Percentiles rank a stretch among this genome's conserved stretches.
These are phyloP conservation scores for Hypercompe scribonia DNA, from an alignment of 2,888 invertebrate genomes.

Conservation along the genomic window DNA sequence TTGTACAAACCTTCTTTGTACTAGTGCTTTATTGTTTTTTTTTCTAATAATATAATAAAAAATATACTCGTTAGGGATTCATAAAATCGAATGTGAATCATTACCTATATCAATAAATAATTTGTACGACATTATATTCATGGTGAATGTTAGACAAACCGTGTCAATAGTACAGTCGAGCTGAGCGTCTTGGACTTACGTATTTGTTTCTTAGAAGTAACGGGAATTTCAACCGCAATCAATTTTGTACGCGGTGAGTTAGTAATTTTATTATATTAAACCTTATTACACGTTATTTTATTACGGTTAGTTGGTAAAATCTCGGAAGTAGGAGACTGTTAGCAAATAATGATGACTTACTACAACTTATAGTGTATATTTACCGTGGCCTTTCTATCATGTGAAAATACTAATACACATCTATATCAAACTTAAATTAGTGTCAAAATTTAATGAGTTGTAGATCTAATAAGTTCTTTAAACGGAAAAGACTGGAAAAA, in stretches of 20 bases:
- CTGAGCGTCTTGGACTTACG: constrained; percentile 2
- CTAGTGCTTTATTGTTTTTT: no score
- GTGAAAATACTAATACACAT: background rate
- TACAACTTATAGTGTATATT: background rate
- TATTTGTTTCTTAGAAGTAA: constrained; percentile 33
- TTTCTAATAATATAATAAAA: no score
- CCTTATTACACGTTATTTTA: constrained; percentile 1
- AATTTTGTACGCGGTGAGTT: constrained; percentile 27
- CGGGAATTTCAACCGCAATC: constrained; percentile 46
- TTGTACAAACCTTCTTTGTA: no score
- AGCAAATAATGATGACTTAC: background rate
- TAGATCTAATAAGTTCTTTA: no score
- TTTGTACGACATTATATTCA: background rate
- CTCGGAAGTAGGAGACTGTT: background rate
- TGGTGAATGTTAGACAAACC: constrained; percentile 1
- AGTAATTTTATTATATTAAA: constrained; percentile 15
- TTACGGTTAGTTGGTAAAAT: constrained; percentile 3
- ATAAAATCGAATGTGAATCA: background rate
- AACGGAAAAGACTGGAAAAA: no score
- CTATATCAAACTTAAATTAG: no score
- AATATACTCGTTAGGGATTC: no score
- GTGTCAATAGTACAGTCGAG: constrained; percentile 5
- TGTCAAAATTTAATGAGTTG: no score
- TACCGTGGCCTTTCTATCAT: background rate
- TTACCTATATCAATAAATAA: background rate